A percentile compares a stretch with the other conserved stretches of the same genome.
These are phyloP conservation scores for Xenopus petersii DNA, from an alignment of 2,797 vertebrate genomes.

Conservation along the genomic window DNA sequence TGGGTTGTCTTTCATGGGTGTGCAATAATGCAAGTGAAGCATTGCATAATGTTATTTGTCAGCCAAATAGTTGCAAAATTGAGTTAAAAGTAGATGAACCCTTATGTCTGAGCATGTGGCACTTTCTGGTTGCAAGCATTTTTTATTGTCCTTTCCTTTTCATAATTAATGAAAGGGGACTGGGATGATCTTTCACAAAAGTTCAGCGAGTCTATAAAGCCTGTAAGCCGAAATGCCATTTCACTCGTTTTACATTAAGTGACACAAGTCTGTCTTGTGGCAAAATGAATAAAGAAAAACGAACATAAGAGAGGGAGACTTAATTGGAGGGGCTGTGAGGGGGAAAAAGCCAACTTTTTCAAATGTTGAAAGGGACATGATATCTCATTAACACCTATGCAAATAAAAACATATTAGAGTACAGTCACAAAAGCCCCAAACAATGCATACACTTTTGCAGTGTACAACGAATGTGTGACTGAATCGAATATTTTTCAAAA, in stretches of 20 bases:
- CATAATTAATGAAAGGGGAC: slow-evolving; percentile 84
- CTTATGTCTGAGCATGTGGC: slow-evolving; percentile 13
- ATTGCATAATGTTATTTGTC: background rate
- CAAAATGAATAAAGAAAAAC: slow-evolving; percentile 52
- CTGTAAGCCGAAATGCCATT: slow-evolving; percentile 77
- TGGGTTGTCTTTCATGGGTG: background rate
- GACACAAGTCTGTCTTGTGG: slow-evolving; percentile 73
- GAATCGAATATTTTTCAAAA: too few relatives aligned
- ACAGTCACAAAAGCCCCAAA: too few relatives aligned
- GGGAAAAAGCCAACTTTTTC: too few relatives aligned
- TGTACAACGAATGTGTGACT: too few relatives aligned
- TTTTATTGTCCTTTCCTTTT: slow-evolving; percentile 77
- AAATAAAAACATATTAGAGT: too few relatives aligned
- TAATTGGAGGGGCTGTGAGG: too few relatives aligned
- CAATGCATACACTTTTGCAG: too few relatives aligned
- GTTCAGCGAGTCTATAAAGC: slow-evolving; percentile 83
- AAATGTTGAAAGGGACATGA: too few relatives aligned
- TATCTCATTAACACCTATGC: too few relatives aligned
- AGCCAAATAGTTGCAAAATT: slow-evolving; percentile 21
- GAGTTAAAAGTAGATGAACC: slow-evolving; percentile 23
- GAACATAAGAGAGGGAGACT: too few relatives aligned
- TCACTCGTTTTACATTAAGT: slow-evolving; percentile 75
- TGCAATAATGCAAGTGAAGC: too few relatives aligned
- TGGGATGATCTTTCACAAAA: slow-evolving; percentile 78
- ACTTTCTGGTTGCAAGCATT: slow-evolving; percentile 12